Base-by-base conservation (phyloP, 2,888 invertebrate genomes). In the Mallateleia sp. region DNA sequence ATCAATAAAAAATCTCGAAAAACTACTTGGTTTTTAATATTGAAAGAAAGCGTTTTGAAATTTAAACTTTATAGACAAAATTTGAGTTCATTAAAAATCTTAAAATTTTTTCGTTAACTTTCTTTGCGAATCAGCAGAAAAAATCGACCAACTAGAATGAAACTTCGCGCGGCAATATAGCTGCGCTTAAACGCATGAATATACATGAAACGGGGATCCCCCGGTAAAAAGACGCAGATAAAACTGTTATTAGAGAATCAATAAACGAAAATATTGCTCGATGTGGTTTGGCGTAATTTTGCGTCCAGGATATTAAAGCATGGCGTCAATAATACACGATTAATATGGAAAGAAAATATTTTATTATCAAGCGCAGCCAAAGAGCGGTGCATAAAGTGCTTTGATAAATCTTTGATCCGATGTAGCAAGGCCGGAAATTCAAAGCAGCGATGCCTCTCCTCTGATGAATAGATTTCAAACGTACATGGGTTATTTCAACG, bases 381-480 rank as follows among this genome's bases (percentile, higher is more conserved):
- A 58, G 71, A 58, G 52, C 58, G 20, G 28, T 20, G 45, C 45
- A 58, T 38, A 69, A 69, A 69, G 47, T 66, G 69, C 79, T 69
- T 69, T 80, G 54, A 72, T 80, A 80, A 80, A 80, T 80, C 80
- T 67, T 80, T 71, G 80, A 80, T 80, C 71, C 32, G 62, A 64
- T 45, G n/a, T 66, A 58, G 42, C 66, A 47, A 32, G 34, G 77
- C 60, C 71, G 71, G 71, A 71, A 80, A 72, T 80, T 80, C 71
- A 72, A 80, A 71, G 71, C 67, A 71, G 47, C 62, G 24, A 52
- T 71, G 32, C 42, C 22, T 60, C 74, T 67, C 58, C 25, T 67
- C 60, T 79, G 71, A 71, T 80, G 80, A 80, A 72, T 80, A 54
- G 71, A 20, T 64, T 62, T 47, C 42, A n/a, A n/a, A n/a, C n/a